Base-by-base conservation (phyloP, 2,888 invertebrate genomes). In the Silvanus unidentatus region DNA sequence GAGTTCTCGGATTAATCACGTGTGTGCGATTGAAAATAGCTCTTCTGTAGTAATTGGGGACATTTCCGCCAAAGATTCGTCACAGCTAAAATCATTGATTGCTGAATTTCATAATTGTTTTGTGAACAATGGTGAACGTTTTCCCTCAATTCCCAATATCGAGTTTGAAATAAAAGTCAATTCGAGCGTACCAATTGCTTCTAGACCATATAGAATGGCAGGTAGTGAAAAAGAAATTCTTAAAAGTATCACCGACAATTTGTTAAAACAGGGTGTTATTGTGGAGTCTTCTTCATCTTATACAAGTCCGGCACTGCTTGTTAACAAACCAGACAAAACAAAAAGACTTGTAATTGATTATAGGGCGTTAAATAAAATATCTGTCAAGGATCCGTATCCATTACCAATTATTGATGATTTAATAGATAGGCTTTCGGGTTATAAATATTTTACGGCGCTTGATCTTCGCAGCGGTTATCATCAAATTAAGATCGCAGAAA, bases 371-470 rank as follows among this genome's bases (percentile, higher is more conserved):
- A 70, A 69, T 44, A 36, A 39, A 2, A 48, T 50, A 2, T 67
- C 63, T 0, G 45, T 57, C 0, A 57, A 60, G 2, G 61, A 66
- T 43, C 35, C 56, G 4, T 63, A 61, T 42, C 64, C 65, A 1
- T 32, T 67, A 4, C 63, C 64, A 0, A 40, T 54, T 27, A 58
- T 67, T 4, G 55, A 62, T 11, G 65, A 69, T 40, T 55, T 59
- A 13, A 37, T 64, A 22, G 50, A 54, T 36, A 28, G 41, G 1
- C 16, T 66, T 9, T 28, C 48, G 1, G 54, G 53, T 2, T 49
- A 54, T 4, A 47, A 39, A 12, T 57, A 53, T 42, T 68, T 58
- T 40, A 58, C 58, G 9, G 49, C 41, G 1, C 39, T 69, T 1
- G 65, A 69, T 43, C 44, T 64, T 47, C 47, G 49, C 1, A 45